phyloP scores from a whole-genome alignment of 1,140 invertebrate species.

The Scaptomyza hsui region DNA sequence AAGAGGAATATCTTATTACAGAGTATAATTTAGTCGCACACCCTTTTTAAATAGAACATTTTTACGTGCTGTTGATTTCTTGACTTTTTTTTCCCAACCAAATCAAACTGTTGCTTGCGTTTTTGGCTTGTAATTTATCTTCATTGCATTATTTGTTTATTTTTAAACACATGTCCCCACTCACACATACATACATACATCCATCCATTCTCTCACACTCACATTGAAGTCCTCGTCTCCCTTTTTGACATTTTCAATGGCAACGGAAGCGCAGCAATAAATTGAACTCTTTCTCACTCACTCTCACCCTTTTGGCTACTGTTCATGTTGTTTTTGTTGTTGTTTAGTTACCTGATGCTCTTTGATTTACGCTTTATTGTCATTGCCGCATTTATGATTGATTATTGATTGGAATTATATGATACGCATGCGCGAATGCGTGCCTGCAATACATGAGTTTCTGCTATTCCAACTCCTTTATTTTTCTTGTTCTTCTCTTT shows the following conservation, averaged over 20 bases:
- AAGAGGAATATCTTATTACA: neutral
- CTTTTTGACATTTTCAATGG: constrained; percentile 57
- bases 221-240: constrained; percentile 16
- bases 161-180: constrained; percentile 70
- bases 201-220: neutral
- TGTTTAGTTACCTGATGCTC: constrained; percentile 53
- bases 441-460: constrained; percentile 57
- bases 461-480: constrained; percentile 15
- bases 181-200: neutral
- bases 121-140: constrained; percentile 53
- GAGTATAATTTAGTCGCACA: neutral
- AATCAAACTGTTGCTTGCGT: constrained; percentile 52
- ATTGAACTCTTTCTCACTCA: constrained; percentile 21
- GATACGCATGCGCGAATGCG: constrained; percentile 81
- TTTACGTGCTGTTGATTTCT: constrained; percentile 12
- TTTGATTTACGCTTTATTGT: constrained; percentile 81
- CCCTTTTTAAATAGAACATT: neutral
- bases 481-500: neutral
- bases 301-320: neutral
- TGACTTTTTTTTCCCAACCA: constrained; percentile 35
- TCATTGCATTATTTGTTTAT: constrained; percentile 75
- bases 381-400: constrained; percentile 82
- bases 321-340: neutral
- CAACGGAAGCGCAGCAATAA: constrained; percentile 68
- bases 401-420: constrained; percentile 81